These are phyloP conservation scores for Caprella mutica DNA, from an alignment of 2,888 invertebrate genomes.

Conservation along the genomic window DNA sequence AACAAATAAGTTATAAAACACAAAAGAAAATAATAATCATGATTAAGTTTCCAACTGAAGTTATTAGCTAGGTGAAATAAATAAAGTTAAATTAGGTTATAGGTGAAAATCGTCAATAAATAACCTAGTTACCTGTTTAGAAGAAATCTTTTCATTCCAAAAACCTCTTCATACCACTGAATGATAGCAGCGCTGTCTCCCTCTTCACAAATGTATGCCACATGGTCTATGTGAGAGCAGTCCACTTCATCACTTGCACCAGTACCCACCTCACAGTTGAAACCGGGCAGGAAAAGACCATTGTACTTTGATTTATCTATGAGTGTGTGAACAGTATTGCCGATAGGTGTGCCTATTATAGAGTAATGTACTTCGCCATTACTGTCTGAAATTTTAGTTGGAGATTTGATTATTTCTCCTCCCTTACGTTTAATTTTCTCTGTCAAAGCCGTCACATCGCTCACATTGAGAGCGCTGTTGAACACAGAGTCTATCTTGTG, in stretches of 20 bases:
- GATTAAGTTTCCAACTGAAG: neutral
- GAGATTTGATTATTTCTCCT: conserved; percentile 37
- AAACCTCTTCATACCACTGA: conserved; percentile 42
- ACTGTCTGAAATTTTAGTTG: conserved; percentile 36
- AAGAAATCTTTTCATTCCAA: conserved; percentile 42
- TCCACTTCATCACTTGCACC: conserved; percentile 7
- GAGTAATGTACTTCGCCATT: conserved; percentile 40
- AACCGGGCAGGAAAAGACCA: conserved; percentile 42
- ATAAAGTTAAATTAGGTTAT: too few species aligned
- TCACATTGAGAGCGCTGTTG: conserved; percentile 42
- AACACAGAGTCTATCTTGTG: conserved; percentile 40
- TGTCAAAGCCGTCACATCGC: conserved; percentile 37
- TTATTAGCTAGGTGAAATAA: neutral
- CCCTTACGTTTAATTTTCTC: conserved; percentile 36
- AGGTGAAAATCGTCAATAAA: too few species aligned
- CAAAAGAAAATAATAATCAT: neutral
- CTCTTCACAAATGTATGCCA: conserved; percentile 40
- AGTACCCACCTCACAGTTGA: conserved; percentile 27
- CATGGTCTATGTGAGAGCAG: conserved; percentile 41
- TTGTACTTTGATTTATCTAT: conserved; percentile 40
- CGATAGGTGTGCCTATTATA: conserved; percentile 41
- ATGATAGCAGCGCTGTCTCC: conserved; percentile 40
- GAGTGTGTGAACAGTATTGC: conserved; percentile 43
- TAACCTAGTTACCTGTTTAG: conserved; percentile 21
- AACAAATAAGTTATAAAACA: neutral